These are phyloP conservation scores for Brachionus sp. DNA, from an alignment of 1,140 invertebrate species.

Conservation along the genomic window DNA sequence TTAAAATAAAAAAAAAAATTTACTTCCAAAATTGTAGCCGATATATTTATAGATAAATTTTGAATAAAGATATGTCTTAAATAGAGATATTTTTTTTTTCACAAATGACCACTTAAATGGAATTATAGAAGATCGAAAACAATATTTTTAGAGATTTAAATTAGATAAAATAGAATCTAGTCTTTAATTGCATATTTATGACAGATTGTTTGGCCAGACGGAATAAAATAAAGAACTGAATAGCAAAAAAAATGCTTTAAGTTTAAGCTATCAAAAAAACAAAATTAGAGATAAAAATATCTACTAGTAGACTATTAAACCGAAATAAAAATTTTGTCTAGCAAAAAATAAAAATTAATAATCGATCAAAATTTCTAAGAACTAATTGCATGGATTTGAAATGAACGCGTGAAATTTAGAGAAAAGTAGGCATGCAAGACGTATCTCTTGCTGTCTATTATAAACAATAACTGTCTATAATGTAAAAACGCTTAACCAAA, in stretches of 20 bases:
- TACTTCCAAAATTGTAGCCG: too few relatives aligned
- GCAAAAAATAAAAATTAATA: not conserved
- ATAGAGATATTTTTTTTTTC: too few relatives aligned
- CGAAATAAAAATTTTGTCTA: conserved; percentile 12
- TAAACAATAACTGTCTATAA: conserved; percentile 41
- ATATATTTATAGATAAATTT: too few relatives aligned
- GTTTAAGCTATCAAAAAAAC: not conserved
- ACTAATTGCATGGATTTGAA: conserved; percentile 19
- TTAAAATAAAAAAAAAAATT: too few relatives aligned
- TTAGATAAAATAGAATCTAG: too few relatives aligned
- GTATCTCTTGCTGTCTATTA: conserved; percentile 33
- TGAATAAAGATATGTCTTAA: too few relatives aligned
- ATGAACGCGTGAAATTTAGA: conserved; percentile 20
- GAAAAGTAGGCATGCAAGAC: not conserved
- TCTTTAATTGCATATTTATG: not conserved
- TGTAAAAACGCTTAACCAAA: conserved; percentile 21
- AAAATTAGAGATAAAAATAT: conserved; percentile 16
- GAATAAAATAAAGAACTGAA: not conserved
- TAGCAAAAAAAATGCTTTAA: not conserved
- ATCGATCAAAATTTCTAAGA: not conserved
- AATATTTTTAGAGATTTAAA: too few relatives aligned
- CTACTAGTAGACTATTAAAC: not conserved
- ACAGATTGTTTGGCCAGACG: not conserved
- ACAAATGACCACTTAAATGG: too few relatives aligned
- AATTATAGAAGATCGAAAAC: too few relatives aligned